Percentiles rank a stretch among this genome's conserved stretches.
Evolutionary conservation across 2,113 vertebrate species (phyloP).

Genomic region (Gopherus flavomarginatus): DNA sequence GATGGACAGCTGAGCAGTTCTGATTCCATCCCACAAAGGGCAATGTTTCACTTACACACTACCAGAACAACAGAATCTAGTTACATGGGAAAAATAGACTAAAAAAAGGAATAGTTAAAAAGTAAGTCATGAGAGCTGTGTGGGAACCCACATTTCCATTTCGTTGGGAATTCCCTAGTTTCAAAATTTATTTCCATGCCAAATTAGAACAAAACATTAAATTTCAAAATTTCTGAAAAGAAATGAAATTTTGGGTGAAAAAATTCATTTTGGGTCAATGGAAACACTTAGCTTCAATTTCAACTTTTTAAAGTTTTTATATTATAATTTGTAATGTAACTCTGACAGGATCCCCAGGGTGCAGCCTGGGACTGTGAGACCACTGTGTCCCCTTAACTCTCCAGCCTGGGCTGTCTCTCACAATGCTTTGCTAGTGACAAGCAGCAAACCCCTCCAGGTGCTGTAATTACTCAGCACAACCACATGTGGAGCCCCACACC

Average conservation of each 20-base stretch:
- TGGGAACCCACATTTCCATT: neutral
- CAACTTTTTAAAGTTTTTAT: neutral
- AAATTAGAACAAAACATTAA: neutral
- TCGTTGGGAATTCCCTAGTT: neutral
- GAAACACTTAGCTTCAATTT: constrained; percentile 4
- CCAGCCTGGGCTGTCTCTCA: no score
- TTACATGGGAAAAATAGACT: neutral
- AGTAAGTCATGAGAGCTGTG: neutral
- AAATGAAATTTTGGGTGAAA: neutral
- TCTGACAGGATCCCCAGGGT: no score
- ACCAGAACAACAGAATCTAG: neutral
- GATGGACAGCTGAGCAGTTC: neutral
- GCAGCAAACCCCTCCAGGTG: no score
- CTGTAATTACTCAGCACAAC: no score
- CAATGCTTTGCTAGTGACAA: no score
- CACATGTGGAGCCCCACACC: no score
- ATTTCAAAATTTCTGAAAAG: neutral
- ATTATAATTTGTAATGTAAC: no score
- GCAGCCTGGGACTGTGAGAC: no score
- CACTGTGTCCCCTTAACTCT: no score
- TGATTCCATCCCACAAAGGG: neutral
- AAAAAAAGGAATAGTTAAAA: neutral
- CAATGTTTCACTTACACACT: neutral
- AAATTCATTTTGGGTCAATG: neutral
- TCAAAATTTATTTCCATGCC: neutral